phyloP scores from a whole-genome alignment of 1,140 invertebrate genomes.

The Diorhabda carinulata region DNA sequence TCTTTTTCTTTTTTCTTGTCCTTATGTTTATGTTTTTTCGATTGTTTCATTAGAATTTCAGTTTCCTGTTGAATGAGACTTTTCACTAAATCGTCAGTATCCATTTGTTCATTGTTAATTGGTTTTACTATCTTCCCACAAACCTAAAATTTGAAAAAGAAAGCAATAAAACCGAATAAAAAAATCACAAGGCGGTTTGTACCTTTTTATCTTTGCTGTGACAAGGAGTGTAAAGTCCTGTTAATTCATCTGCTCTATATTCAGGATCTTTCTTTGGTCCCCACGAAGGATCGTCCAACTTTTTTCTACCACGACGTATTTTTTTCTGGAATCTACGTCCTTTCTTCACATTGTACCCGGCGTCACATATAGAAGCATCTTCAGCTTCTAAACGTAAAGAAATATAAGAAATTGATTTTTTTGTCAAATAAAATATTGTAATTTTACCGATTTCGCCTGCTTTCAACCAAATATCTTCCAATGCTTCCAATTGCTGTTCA shows the following conservation, averaged over 20 bases:
- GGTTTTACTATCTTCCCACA: conserved; percentile 42
- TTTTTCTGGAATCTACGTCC: conserved; percentile 29
- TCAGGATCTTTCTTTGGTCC: conserved; percentile 21
- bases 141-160: neutral
- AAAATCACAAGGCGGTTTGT: neutral
- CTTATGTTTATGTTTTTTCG: conserved; percentile 34
- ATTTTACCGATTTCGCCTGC: conserved; percentile 69
- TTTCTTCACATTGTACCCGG: conserved; percentile 52
- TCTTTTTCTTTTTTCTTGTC: conserved; percentile 23
- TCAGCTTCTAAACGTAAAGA: conserved; percentile 47
- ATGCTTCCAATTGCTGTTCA: conserved; percentile 68
- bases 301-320: conserved; percentile 21
- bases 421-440: too few relatives aligned
- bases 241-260: conserved; percentile 25
- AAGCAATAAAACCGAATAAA: neutral
- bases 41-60: conserved; percentile 32
- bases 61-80: conserved; percentile 33
- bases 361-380: conserved; percentile 54
- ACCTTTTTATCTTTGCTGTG: conserved; percentile 39
- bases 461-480: conserved; percentile 79
- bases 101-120: conserved; percentile 17
- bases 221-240: conserved; percentile 30
- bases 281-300: conserved; percentile 18
- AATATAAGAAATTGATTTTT: neutral
- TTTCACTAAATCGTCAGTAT: conserved; percentile 35